These are phyloP conservation scores for Antheraea yamamai DNA, from an alignment of 2,888 invertebrate genomes.

Conservation along the genomic window DNA sequence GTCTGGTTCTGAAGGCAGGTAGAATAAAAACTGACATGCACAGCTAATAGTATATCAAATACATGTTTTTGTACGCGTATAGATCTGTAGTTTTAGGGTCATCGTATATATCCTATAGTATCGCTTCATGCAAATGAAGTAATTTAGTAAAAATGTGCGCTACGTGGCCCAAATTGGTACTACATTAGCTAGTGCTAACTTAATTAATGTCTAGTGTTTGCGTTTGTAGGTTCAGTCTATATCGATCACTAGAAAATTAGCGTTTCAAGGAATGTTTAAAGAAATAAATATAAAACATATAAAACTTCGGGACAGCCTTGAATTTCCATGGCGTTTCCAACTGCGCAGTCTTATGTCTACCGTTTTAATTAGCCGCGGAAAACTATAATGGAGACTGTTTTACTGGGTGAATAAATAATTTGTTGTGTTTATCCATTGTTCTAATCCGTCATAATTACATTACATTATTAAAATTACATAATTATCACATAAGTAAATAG, in stretches of 20 bases:
- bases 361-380: constrained; percentile 27
- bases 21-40: too few species aligned
- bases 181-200: too few species aligned
- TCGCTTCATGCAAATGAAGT: too few species aligned
- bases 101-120: too few species aligned
- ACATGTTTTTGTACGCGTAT: too few species aligned
- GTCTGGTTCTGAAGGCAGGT: too few species aligned
- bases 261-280: neutral
- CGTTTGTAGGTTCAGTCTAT: neutral
- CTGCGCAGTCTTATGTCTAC: constrained; percentile 12
- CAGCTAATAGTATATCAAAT: too few species aligned
- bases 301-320: neutral
- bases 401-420: constrained; percentile 36
- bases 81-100: too few species aligned
- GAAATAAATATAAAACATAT: neutral
- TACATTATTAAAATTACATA: too few species aligned
- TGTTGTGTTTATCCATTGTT: constrained; percentile 27
- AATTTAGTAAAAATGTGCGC: too few species aligned
- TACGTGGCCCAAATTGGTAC: too few species aligned
- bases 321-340: neutral
- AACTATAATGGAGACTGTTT: constrained; percentile 30
- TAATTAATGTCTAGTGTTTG: neutral
- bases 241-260: neutral
- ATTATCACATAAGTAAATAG: neutral
- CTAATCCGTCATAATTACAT: neutral